Percentiles rank a stretch among this genome's conserved stretches.
phyloP scores from a whole-genome alignment of 2,888 invertebrate species.

The Eulithis testata region DNA sequence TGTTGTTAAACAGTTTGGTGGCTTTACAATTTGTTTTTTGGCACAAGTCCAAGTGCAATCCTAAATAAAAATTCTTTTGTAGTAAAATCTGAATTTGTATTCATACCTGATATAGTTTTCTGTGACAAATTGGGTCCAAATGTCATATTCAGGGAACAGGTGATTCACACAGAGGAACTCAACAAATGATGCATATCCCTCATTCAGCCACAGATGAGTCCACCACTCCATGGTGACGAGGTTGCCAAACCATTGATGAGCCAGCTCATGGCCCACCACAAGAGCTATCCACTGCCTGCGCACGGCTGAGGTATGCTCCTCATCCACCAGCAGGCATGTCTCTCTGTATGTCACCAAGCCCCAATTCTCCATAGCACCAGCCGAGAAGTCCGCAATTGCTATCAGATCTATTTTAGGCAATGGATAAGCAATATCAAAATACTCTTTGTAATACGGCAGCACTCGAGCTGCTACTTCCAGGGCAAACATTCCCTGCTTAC shows the following conservation, averaged over 20 bases:
- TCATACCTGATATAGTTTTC: slow-evolving; percentile 89
- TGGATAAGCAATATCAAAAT: slow-evolving; percentile 97
- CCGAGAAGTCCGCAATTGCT: slow-evolving; percentile 97
- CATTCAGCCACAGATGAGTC: slow-evolving; percentile 98
- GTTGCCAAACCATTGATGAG: slow-evolving; percentile 99
- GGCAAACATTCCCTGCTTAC: slow-evolving; percentile 96
- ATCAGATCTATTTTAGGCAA: slow-evolving; percentile 98
- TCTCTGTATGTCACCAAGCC: slow-evolving; percentile 97
- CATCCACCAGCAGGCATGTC: slow-evolving; percentile 95
- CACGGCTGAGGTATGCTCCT: slow-evolving; percentile 93
- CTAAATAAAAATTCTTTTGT: slow-evolving; percentile 8
- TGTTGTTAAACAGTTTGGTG: slow-evolving; percentile 48
- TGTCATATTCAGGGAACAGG: slow-evolving; percentile 97
- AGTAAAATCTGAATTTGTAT: slow-evolving; percentile 14
- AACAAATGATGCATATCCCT: slow-evolving; percentile 98
- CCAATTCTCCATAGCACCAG: slow-evolving; percentile 99
- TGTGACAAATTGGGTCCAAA: slow-evolving; percentile 98
- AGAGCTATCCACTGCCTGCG: slow-evolving; percentile 94
- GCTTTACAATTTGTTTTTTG: slow-evolving; percentile 47
- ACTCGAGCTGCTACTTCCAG: slow-evolving; percentile 96
- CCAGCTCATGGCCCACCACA: slow-evolving; percentile 96
- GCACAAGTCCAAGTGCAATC: slow-evolving; percentile 45
- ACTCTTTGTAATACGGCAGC: slow-evolving; percentile 96
- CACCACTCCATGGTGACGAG: slow-evolving; percentile 99
- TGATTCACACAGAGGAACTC: slow-evolving; percentile 97